Evolutionary conservation across 2,888 invertebrate species (phyloP).

Genomic region (Strigamia maritima): DNA sequence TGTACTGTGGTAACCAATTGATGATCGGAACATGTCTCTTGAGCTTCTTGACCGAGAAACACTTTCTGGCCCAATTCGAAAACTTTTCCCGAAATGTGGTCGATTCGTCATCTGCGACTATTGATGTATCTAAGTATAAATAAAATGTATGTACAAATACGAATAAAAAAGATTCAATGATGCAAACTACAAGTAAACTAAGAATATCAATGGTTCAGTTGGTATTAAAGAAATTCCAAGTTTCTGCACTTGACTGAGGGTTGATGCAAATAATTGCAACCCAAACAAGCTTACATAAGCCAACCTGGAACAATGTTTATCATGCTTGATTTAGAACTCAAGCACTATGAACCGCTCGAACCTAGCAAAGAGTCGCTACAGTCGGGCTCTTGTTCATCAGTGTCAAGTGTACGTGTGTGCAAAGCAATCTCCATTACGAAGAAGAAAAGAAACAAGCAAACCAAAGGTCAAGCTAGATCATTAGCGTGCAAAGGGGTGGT

Average conservation of each 20-base stretch:
- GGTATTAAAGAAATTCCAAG: background rate
- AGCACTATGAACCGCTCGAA: constrained; percentile 14
- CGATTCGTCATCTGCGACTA: constrained; percentile 31
- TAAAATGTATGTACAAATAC: background rate
- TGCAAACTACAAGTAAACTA: too few relatives aligned
- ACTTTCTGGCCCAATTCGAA: constrained; percentile 10
- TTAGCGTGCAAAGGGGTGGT: background rate
- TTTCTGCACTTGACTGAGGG: background rate
- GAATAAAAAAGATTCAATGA: background rate
- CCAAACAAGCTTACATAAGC: constrained; percentile 32
- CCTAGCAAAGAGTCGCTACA: constrained; percentile 24
- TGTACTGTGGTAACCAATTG: constrained; percentile 47
- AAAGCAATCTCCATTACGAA: constrained; percentile 16
- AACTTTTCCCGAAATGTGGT: background rate
- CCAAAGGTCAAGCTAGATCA: background rate
- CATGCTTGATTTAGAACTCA: constrained; percentile 23
- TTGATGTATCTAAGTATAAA: constrained; percentile 16
- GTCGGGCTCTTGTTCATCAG: constrained; percentile 15
- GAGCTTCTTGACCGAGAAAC: constrained; percentile 38
- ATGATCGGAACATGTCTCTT: constrained; percentile 44
- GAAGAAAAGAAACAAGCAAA: background rate
- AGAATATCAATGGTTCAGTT: too few relatives aligned
- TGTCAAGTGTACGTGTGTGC: background rate
- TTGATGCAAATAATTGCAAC: constrained; percentile 3
- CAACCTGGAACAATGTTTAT: constrained; percentile 28